Conservation (phyloP, 2,113 vertebrate species). For the Falcunculus frontatus region DNA sequence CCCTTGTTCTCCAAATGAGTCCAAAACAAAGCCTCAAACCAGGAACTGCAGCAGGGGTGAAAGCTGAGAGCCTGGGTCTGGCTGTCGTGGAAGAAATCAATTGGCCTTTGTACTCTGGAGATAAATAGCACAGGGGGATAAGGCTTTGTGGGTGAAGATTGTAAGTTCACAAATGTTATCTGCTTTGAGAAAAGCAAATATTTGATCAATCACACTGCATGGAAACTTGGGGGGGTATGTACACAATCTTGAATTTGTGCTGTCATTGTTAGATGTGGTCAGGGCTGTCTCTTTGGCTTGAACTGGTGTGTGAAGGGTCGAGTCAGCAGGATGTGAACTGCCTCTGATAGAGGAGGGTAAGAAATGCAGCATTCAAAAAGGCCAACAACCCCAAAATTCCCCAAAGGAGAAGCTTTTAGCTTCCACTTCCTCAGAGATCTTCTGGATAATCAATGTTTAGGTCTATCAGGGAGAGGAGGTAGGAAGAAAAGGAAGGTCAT, state of each 20-base stretch:
- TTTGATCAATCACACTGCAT: neutral
- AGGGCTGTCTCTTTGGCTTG: neutral
- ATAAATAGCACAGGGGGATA: conserved; percentile 3
- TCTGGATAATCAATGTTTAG: neutral
- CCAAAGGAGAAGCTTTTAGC: neutral
- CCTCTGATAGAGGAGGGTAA: neutral
- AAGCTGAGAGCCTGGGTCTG: neutral
- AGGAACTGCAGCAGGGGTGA: neutral
- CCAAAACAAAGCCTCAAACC: neutral
- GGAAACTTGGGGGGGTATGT: neutral
- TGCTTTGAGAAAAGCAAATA: conserved; percentile 43
- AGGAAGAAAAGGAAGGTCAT: neutral
- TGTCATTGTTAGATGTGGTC: neutral
- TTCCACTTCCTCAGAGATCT: neutral
- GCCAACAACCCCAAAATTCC: neutral
- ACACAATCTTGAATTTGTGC: neutral
- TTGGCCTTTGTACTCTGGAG: conserved; percentile 27
- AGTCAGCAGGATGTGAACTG: neutral
- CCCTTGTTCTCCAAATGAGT: neutral
- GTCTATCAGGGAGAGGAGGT: neutral
- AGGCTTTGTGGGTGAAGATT: neutral
- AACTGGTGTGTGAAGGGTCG: neutral
- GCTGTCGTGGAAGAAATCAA: neutral
- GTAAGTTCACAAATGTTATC: neutral
- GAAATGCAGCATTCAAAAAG: neutral